These are phyloP conservation scores for Pseudococcus viburni DNA, from an alignment of 2,888 invertebrate species.

Conservation along the genomic window DNA sequence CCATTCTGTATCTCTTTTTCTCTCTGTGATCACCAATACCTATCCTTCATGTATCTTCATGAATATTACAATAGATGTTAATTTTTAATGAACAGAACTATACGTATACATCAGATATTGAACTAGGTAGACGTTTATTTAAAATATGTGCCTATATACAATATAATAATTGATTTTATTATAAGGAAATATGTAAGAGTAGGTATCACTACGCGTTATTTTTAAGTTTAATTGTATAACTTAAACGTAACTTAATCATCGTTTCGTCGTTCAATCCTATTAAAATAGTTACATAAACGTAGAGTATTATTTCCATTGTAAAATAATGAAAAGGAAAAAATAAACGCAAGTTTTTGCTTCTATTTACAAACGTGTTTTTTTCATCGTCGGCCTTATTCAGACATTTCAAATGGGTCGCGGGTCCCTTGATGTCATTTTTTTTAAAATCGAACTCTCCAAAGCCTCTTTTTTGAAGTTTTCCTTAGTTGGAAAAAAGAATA, in stretches of 20 bases:
- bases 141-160: conserved; percentile 55
- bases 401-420: too few relatives aligned
- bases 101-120: conserved; percentile 2
- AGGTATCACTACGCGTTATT: conserved; percentile 42
- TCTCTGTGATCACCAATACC: conserved; percentile 6
- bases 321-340: conserved; percentile 34
- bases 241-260: conserved; percentile 56
- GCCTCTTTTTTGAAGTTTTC: too few relatives aligned
- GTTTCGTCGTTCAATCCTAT: conserved; percentile 57
- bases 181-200: conserved; percentile 30
- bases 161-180: conserved; percentile 49
- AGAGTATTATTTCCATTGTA: conserved; percentile 65
- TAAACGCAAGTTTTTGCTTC: conserved; percentile 56
- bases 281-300: conserved; percentile 53
- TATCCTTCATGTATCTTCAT: neutral
- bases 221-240: conserved; percentile 56
- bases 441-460: too few relatives aligned
- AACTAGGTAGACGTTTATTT: conserved; percentile 45
- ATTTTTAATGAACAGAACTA: conserved; percentile 3
- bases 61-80: neutral
- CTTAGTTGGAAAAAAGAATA: too few relatives aligned
- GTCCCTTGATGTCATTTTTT: too few relatives aligned
- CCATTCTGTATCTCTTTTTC: neutral
- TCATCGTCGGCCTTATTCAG: neutral
- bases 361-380: neutral